A percentile compares a stretch with the other conserved stretches of the same genome.
Conservation (phyloP, 2,113 vertebrate species). For the Pygoscelis antarcticus region DNA sequence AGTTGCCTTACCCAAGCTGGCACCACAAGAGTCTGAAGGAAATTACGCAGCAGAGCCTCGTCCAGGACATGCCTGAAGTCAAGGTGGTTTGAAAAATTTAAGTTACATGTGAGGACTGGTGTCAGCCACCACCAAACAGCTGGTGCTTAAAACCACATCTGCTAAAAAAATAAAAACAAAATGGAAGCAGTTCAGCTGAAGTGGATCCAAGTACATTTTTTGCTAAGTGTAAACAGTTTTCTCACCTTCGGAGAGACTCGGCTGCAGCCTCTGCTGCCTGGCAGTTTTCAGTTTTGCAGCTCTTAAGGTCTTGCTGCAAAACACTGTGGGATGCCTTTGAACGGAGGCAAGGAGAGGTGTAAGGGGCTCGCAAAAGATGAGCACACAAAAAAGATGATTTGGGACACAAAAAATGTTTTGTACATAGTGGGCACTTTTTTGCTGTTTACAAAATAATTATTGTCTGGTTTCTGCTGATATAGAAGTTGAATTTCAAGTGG, state of each 20-base stretch:
- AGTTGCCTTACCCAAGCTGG: background rate
- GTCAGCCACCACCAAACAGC: background rate
- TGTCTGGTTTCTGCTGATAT: background rate
- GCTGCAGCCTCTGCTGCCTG: background rate
- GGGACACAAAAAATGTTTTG: background rate
- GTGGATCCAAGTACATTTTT: background rate
- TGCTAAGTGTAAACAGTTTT: background rate
- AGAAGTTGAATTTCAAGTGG: background rate
- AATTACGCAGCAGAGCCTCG: background rate
- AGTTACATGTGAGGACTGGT: background rate
- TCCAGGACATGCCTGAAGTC: background rate
- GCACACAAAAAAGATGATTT: background rate
- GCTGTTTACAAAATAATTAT: background rate
- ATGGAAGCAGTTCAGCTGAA: background rate
- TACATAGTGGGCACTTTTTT: background rate
- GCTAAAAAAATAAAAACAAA: background rate
- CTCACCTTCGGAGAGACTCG: background rate
- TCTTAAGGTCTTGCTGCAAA: background rate
- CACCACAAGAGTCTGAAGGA: background rate
- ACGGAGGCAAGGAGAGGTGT: background rate
- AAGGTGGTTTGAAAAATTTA: background rate
- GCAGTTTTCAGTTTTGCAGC: background rate
- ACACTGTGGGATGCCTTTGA: background rate
- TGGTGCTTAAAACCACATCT: background rate
- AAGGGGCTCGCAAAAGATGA: background rate